Evolutionary conservation across 2,797 vertebrate species (phyloP).

Genomic region (Babyrousa celebensis): DNA sequence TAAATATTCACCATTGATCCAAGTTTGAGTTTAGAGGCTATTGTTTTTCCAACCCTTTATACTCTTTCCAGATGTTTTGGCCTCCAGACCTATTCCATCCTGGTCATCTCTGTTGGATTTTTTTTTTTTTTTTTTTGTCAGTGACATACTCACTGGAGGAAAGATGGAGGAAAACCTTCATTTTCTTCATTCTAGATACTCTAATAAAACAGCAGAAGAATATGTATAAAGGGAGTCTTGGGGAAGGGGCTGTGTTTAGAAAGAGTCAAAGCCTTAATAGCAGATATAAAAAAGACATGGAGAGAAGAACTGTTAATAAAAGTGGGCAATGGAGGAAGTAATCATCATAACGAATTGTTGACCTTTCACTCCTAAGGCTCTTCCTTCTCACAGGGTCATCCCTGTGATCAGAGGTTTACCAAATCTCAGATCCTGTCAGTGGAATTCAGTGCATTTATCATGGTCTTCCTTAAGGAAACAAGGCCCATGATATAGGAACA

Average conservation of each 20-base stretch:
- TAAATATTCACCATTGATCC: background rate
- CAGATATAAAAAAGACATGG: constrained; percentile 15
- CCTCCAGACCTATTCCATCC: background rate
- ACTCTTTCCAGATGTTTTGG: background rate
- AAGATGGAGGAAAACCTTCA: background rate
- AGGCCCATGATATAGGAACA: background rate
- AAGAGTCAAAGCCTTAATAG: constrained; percentile 3
- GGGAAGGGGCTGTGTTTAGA: background rate
- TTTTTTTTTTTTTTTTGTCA: background rate
- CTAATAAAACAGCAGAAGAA: background rate
- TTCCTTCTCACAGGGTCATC: background rate
- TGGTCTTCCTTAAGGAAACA: background rate
- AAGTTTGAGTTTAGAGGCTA: background rate
- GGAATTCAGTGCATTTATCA: background rate
- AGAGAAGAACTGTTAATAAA: constrained; percentile 9
- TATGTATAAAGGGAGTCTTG: background rate
- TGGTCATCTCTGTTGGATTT: background rate
- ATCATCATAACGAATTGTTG: background rate
- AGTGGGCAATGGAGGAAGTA: background rate
- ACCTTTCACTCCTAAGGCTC: background rate
- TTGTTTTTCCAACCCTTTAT: constrained; percentile 24
- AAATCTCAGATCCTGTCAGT: constrained; percentile 45
- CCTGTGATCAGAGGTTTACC: background rate
- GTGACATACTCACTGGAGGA: background rate
- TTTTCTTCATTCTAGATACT: background rate